These are phyloP conservation scores for Dipus sagitta DNA, from an alignment of 2,797 vertebrate species.

Conservation along the genomic window DNA sequence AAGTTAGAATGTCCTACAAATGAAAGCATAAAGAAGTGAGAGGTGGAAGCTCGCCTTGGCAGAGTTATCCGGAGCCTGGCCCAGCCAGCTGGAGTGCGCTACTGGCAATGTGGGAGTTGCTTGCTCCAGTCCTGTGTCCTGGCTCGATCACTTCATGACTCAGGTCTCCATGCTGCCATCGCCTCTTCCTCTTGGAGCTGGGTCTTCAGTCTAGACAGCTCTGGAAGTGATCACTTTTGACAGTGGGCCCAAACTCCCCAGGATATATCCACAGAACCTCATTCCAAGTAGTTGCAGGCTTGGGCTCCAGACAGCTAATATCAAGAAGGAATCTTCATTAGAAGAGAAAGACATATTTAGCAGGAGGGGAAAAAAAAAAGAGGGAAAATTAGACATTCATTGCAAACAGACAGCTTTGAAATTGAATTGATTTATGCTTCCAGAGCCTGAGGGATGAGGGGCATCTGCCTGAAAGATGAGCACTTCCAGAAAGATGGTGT, in stretches of 20 bases:
- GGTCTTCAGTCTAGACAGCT: conserved; percentile 67
- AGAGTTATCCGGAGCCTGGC: neutral
- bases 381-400: neutral
- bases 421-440: neutral
- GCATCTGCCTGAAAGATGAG: neutral
- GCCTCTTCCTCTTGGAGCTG: neutral
- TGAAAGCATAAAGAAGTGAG: neutral
- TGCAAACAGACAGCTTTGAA: neutral
- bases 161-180: neutral
- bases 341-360: conserved; percentile 56
- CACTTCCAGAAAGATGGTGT: neutral
- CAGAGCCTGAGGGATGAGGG: neutral
- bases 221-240: conserved; percentile 54
- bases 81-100: conserved; percentile 51
- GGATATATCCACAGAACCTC: conserved; percentile 52
- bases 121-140: conserved; percentile 3
- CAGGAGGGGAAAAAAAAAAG: neutral
- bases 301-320: conserved; percentile 42
- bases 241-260: conserved; percentile 53
- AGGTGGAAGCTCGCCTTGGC: neutral
- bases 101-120: neutral
- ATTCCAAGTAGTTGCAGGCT: conserved; percentile 56
- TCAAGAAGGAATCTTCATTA: neutral
- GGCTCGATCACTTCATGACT: neutral
- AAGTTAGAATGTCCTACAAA: neutral